Base-by-base conservation (phyloP, 2,113 vertebrate genomes). In the Oreochromis spilurus region DNA sequence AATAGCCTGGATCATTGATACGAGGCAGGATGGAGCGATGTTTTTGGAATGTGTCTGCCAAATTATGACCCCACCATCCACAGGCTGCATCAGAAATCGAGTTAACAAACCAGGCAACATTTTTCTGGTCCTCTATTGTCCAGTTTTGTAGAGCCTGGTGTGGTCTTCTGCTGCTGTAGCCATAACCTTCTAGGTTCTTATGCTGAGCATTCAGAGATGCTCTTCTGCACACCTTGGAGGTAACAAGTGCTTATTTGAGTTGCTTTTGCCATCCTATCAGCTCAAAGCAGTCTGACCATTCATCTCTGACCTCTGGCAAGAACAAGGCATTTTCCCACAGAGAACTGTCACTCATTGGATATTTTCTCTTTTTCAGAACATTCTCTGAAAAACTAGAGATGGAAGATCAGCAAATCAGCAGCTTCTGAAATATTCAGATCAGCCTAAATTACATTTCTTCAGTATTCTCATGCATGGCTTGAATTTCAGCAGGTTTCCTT, bases 111-210 rank as follows among this genome's bases (percentile, higher is more conserved):
- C 60, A n/a, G 60, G 10, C 60, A 24, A 70, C 38, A 24, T 24
- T 70, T 40, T 67, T 2, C 65, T 7, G 11, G 12, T 16, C 11
- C 3, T 70, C 38, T 21, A 43, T 43, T 4, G 38, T 43, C 65
- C n/a, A 24, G 21, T 70, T 43, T 43, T 1, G 7, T 24, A 24
- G n/a, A 43, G n/a, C 38, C 36, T 17, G 36, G 36, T 67, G 62
- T 24, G 36, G n/a, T 70, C 12, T 5, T 24, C 11, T 70, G 36
- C n/a, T 43, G 12, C n/a, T 70, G n/a, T 0, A 70, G 36, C 12
- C 62, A 24, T 0, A 16, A 14, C 11, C n/a, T 67, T 67, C 3
- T 13, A 67, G 6, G 19, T 5, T 67, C 1, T 1, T 13, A 40
- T 40, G 36, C 4, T 70, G 36, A 24, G 36, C 36, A 14, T 43